Evolutionary conservation across 2,113 vertebrate genomes (phyloP).

Genomic region (Chitala chitala): DNA sequence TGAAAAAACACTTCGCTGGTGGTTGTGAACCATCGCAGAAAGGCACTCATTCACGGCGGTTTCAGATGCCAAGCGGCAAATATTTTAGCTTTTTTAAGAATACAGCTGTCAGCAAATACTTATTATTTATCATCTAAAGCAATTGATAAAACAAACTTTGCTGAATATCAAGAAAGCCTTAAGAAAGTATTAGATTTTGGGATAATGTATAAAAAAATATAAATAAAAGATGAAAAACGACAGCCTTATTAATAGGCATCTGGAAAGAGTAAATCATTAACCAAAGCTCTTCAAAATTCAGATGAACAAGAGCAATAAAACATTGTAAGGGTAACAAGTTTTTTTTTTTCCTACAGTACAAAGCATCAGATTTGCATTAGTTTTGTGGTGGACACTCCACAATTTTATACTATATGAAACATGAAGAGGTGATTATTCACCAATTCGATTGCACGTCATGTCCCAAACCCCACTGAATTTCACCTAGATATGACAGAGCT

Average conservation of each 20-base stretch:
- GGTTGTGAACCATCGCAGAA: conserved; percentile 30
- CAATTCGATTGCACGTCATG: conserved; percentile 40
- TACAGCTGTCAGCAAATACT: conserved; percentile 13
- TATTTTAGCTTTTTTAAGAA: conserved; percentile 26
- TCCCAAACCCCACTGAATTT: conserved; percentile 38
- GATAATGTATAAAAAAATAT: conserved; percentile 30
- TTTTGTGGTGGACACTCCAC: neutral
- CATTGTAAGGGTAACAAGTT: conserved; percentile 30
- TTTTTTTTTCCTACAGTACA: conserved; percentile 14
- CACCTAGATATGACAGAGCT: conserved; percentile 94
- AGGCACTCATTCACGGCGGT: conserved; percentile 41
- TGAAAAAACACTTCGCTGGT: conserved; percentile 32
- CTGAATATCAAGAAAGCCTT: neutral
- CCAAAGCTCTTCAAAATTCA: neutral
- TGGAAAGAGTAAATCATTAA: conserved; percentile 12
- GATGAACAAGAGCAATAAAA: conserved; percentile 34
- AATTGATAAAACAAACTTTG: conserved; percentile 27
- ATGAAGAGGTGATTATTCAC: conserved; percentile 24
- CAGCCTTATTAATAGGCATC: conserved; percentile 24
- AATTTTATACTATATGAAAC: conserved; percentile 17
- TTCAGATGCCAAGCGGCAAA: conserved; percentile 26
- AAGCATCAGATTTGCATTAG: conserved; percentile 30
- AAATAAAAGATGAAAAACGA: conserved; percentile 11
- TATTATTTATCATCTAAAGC: conserved; percentile 28
- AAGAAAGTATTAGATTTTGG: conserved; percentile 10